Evolutionary conservation across 2,797 vertebrate genomes (phyloP).

Genomic region (Coregonus ussuriensis): DNA sequence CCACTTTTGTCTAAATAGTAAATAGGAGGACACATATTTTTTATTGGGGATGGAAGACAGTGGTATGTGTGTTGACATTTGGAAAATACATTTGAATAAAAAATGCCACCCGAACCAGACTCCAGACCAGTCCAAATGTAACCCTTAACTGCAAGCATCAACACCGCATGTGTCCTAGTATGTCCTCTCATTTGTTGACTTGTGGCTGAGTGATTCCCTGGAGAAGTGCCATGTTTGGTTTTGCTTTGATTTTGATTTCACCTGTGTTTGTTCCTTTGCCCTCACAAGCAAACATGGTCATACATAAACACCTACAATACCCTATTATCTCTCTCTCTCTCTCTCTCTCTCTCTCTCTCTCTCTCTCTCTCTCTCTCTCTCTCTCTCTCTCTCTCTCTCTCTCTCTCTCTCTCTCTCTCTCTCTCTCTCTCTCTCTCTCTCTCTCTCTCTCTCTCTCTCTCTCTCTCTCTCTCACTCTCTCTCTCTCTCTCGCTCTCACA

Average conservation of each 20-base stretch:
- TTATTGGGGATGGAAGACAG: not conserved
- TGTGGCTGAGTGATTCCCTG: not conserved
- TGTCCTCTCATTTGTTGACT: not conserved
- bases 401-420: too few relatives aligned
- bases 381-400: too few relatives aligned
- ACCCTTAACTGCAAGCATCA: not conserved
- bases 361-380: too few relatives aligned
- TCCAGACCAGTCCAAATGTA: not conserved
- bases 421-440: too few relatives aligned
- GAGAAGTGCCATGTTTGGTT: not conserved
- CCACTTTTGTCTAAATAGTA: not conserved
- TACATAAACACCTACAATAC: not conserved
- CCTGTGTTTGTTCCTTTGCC: slow-evolving; percentile 3
- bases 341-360: too few relatives aligned
- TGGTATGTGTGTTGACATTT: not conserved
- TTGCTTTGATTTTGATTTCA: slow-evolving; percentile 1
- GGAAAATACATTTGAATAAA: not conserved
- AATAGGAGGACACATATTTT: not conserved
- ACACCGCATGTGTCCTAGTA: not conserved
- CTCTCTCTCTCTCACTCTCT: too few relatives aligned
- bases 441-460: too few relatives aligned
- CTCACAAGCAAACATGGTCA: not conserved
- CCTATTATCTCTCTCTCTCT: too few relatives aligned
- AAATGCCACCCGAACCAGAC: not conserved
- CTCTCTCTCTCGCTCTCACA: not conserved